Evolutionary conservation across 2,888 invertebrate genomes (phyloP).

Genomic region (Drosophila atroscutellata): DNA sequence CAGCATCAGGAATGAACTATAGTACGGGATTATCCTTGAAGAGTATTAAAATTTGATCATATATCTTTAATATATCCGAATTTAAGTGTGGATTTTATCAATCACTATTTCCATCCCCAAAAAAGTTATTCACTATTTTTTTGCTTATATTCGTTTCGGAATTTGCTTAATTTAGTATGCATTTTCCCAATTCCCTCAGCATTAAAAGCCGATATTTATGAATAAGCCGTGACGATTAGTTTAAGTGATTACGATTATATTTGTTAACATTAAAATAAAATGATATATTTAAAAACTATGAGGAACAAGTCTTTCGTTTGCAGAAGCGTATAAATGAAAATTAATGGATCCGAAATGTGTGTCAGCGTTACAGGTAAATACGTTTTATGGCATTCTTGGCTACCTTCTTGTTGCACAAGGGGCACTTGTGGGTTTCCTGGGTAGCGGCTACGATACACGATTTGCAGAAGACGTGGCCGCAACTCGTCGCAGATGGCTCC

Average conservation of each 20-base stretch:
- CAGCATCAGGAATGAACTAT: slow-evolving; percentile 54
- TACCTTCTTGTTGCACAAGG: slow-evolving; percentile 74
- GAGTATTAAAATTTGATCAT: neutral
- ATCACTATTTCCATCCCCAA: neutral
- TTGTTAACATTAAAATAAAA: neutral
- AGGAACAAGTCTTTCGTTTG: neutral
- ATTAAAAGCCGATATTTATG: neutral
- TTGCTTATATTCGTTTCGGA: neutral
- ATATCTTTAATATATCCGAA: neutral
- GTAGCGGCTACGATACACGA: slow-evolving; percentile 61
- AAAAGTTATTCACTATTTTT: neutral
- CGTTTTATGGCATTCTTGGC: slow-evolving; percentile 51
- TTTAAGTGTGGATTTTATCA: neutral
- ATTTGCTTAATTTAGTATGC: neutral
- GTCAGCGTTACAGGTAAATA: slow-evolving; percentile 63
- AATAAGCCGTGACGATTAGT: neutral
- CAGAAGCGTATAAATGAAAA: no score
- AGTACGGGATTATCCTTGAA: slow-evolving; percentile 4
- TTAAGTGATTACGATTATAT: neutral
- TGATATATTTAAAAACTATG: neutral
- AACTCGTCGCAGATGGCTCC: slow-evolving; percentile 70
- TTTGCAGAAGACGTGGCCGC: slow-evolving; percentile 78
- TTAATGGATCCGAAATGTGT: no score
- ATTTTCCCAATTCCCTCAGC: neutral
- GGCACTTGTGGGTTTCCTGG: slow-evolving; percentile 64